phyloP scores from a whole-genome alignment of 2,888 invertebrate genomes.

The Muschampia plurimacula region DNA sequence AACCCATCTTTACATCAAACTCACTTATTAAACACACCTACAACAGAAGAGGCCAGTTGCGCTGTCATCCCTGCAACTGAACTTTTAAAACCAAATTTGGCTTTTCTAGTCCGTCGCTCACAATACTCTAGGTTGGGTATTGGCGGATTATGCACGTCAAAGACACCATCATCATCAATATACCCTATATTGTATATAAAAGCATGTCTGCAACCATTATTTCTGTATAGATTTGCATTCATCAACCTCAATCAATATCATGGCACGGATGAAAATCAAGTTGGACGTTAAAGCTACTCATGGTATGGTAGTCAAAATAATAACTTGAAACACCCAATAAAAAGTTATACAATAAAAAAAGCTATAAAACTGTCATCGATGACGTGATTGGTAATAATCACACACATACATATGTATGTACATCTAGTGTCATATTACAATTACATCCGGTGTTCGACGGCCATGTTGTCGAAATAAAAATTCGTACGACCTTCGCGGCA shows the following conservation, averaged over 20 bases:
- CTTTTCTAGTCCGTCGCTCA: no score
- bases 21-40: no score
- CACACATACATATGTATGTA: neutral
- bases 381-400: neutral
- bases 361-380: neutral
- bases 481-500: constrained; percentile 28
- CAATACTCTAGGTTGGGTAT: no score
- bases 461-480: constrained; percentile 33
- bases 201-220: no score
- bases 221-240: neutral
- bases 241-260: neutral
- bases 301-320: neutral
- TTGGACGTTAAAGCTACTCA: neutral
- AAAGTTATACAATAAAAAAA: constrained; percentile 10
- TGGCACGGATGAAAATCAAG: neutral
- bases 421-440: constrained; percentile 18
- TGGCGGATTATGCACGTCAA: no score
- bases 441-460: constrained; percentile 19
- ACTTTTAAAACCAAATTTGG: no score
- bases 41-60: no score
- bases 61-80: no score
- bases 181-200: no score
- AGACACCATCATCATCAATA: no score
- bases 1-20: no score
- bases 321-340: neutral